Evolutionary conservation across 2,113 vertebrate genomes (phyloP).

Genomic region (Xenopus borealis): DNA sequence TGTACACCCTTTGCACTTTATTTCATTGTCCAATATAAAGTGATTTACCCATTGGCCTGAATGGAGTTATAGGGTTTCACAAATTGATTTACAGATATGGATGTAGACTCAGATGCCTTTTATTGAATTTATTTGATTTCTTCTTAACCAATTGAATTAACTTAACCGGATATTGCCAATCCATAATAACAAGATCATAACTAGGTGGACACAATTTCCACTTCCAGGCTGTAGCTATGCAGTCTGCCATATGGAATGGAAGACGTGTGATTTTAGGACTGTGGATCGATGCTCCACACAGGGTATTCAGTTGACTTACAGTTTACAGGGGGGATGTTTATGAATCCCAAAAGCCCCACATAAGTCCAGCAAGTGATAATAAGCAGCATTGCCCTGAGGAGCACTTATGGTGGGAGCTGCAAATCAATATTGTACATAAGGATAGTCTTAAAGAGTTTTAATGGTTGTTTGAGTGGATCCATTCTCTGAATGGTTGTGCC

Average conservation of each 20-base stretch:
- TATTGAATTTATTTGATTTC: neutral
- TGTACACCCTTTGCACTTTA: too few species aligned
- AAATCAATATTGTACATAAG: neutral
- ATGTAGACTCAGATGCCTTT: neutral
- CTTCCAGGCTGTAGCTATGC: neutral
- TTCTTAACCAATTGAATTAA: neutral
- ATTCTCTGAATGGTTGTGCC: neutral
- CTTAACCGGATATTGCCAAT: neutral
- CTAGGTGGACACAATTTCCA: neutral
- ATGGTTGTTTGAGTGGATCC: neutral
- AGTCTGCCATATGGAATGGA: neutral
- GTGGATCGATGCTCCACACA: neutral
- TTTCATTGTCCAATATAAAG: too few species aligned
- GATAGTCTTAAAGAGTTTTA: neutral
- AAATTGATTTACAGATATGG: neutral
- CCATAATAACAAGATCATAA: slow-evolving; percentile 3
- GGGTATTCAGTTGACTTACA: neutral
- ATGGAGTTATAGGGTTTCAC: neutral
- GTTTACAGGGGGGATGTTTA: neutral
- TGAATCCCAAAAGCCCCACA: neutral
- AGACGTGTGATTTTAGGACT: neutral
- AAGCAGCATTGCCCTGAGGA: neutral
- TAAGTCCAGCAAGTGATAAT: neutral
- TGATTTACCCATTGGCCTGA: neutral
- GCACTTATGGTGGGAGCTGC: neutral